Base-by-base conservation (phyloP, 2,888 invertebrate species). In the Liposcelis brunnea region DNA sequence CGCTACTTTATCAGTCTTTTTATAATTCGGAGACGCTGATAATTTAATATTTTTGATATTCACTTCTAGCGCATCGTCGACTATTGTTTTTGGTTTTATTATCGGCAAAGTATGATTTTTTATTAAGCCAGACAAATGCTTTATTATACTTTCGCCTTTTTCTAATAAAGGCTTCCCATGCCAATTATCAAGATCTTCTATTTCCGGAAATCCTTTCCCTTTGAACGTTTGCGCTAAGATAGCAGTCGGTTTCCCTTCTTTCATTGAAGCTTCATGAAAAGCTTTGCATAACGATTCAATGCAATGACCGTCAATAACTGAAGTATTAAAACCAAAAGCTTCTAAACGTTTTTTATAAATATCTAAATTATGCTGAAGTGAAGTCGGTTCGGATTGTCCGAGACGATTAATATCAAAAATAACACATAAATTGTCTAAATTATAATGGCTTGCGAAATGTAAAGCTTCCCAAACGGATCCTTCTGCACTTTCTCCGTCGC, bases 401-500 rank as follows among this genome's bases (percentile, higher is more conserved):
- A 99, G 72, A 38, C 98, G 77, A 67, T 98, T 98, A 35, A 98
- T 77, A 62, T 98, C 98, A 59, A 99, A 86, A 59, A 99, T 85
- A 18, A 91, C 90, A 47, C 93, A 91, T 32, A 98, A 70, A 68
- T 98, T 99, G 67, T 97, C 94, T 44, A 98, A 72, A 52, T 90
- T 83, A 69, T 98, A 95, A 64, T 85, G 75, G 49, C 87, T 82
- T 42, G 93, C 87, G 67, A 99, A 99, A 58, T 91, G 80, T 49
- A 95, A 70, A 0, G 94, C 91, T 68, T 97, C 95, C 95, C 95
- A 97, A 95, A n/a, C n/a, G n/a, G n/a, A n/a, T n/a, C n/a, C n/a
- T n/a, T n/a, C n/a, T n/a, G n/a, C n/a, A n/a, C n/a, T n/a, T n/a
- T n/a, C n/a, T n/a, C n/a, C n/a, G n/a, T n/a, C n/a, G n/a, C n/a